phyloP scores from a whole-genome alignment of 2,113 vertebrate species.

The Cynoglossus semilaevis region DNA sequence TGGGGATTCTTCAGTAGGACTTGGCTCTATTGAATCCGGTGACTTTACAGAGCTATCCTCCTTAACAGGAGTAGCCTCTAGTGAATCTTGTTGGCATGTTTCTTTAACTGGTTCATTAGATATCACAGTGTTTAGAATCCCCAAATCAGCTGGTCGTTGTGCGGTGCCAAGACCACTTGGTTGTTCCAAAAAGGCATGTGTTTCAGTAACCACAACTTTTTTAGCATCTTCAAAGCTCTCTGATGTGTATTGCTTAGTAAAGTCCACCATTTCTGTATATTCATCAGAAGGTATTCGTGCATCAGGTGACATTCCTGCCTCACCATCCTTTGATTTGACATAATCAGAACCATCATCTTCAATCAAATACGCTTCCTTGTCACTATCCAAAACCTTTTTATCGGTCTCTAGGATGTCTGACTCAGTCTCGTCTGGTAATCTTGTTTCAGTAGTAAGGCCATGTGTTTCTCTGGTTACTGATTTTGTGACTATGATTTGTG shows the following conservation, averaged over 20 bases:
- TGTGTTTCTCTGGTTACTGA: conserved; percentile 47
- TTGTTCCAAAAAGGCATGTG: conserved; percentile 8
- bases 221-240: too few species aligned
- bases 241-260: too few species aligned
- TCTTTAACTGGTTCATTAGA: conserved; percentile 77
- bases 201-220: conserved; percentile 1
- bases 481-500: conserved; percentile 52
- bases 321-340: conserved; percentile 13
- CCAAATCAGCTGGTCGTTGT: conserved; percentile 77
- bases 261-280: too few species aligned
- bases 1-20: conserved; percentile 88
- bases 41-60: conserved; percentile 91
- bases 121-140: conserved; percentile 74
- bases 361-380: conserved; percentile 2
- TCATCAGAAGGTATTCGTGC: too few species aligned
- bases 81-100: conserved; percentile 84
- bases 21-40: conserved; percentile 95
- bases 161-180: conserved; percentile 70
- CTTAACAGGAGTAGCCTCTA: conserved; percentile 86
- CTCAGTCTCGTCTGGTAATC: conserved; percentile 5
- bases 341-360: conserved; percentile 16
- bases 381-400: conserved; percentile 10
- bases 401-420: background rate
- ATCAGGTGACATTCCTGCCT: conserved; percentile 7
- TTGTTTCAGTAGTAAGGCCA: conserved; percentile 5